phyloP scores from a whole-genome alignment of 2,113 vertebrate species.

The Dipodomys spectabilis region DNA sequence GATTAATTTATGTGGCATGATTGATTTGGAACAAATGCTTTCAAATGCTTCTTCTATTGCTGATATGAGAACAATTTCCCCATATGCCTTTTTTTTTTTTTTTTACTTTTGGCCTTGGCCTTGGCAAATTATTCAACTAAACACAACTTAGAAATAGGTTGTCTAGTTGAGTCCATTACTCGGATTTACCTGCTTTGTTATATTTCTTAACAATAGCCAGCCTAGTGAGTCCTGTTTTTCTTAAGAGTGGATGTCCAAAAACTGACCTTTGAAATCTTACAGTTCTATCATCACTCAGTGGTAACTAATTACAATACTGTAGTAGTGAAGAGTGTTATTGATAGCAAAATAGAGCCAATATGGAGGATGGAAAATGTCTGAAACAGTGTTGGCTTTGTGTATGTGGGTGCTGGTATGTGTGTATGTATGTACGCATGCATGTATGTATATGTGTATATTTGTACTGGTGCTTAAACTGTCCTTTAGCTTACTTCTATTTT shows the following conservation, averaged over 20 bases:
- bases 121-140: neutral
- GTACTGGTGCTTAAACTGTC: too few relatives aligned
- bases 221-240: conserved; percentile 1
- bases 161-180: neutral
- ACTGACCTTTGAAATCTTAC: neutral
- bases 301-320: neutral
- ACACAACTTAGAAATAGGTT: neutral
- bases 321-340: neutral
- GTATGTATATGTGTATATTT: too few relatives aligned
- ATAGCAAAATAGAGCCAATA: neutral
- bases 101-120: neutral
- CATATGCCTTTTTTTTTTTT: neutral
- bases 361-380: neutral
- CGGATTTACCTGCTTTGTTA: neutral
- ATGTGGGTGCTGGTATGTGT: too few relatives aligned
- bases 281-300: neutral
- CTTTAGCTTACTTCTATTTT: too few relatives aligned
- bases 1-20: neutral
- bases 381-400: neutral
- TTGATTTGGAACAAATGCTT: neutral
- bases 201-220: neutral
- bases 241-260: neutral
- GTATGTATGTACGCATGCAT: too few relatives aligned
- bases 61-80: neutral
- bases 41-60: neutral